Evolutionary conservation across 2,797 vertebrate species (phyloP).

Genomic region (Acanthis flammea): DNA sequence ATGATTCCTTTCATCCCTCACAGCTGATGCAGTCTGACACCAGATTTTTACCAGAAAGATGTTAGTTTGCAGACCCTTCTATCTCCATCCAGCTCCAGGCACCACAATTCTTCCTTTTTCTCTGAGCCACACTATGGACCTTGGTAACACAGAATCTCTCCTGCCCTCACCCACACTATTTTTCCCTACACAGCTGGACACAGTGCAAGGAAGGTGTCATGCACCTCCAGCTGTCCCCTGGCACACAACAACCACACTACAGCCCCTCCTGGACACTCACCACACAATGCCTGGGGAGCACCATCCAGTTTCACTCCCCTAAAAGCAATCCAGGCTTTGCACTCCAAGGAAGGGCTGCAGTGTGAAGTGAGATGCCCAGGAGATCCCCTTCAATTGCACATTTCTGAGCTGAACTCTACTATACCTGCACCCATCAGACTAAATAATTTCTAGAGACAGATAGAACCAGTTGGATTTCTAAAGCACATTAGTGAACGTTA

Average conservation of each 20-base stretch:
- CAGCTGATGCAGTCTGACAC: not conserved
- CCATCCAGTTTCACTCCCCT: not conserved
- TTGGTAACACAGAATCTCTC: not conserved
- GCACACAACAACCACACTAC: not conserved
- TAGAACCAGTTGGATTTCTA: not conserved
- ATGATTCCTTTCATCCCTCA: not conserved
- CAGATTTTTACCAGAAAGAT: not conserved
- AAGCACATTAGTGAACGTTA: not conserved
- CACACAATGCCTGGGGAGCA: not conserved
- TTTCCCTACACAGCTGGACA: not conserved
- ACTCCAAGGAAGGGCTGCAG: not conserved
- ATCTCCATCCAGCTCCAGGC: not conserved
- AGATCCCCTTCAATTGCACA: not conserved
- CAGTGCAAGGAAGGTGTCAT: fast-evolving
- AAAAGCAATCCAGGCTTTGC: not conserved
- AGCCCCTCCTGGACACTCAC: fast-evolving
- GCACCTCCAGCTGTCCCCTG: not conserved
- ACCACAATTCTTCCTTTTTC: not conserved
- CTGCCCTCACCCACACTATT: not conserved
- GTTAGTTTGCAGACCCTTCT: not conserved
- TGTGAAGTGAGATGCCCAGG: not conserved
- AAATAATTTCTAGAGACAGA: not conserved
- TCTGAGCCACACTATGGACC: not conserved
- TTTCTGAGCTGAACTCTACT: not conserved
- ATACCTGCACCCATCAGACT: not conserved